Evolutionary conservation across 2,797 vertebrate genomes (phyloP).

Genomic region (Cetoscarus ocellatus): DNA sequence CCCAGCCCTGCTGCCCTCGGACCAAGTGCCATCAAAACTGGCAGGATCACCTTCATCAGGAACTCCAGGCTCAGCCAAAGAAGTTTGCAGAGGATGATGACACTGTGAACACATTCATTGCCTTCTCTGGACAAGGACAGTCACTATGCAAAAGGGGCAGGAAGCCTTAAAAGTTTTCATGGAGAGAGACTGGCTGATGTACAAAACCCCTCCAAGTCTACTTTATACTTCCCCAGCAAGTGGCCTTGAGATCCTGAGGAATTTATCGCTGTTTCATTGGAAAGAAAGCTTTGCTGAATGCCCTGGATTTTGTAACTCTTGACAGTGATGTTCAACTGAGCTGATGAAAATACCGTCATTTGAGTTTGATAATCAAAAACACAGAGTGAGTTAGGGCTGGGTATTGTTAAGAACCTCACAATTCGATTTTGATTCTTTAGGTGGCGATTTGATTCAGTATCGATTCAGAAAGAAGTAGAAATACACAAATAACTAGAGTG

Average conservation of each 20-base stretch:
- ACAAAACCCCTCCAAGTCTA: slow-evolving; percentile 15
- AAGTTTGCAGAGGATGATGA: slow-evolving; percentile 92
- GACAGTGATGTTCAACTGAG: slow-evolving; percentile 26
- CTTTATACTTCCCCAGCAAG: slow-evolving; percentile 36
- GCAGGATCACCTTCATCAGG: slow-evolving; percentile 97
- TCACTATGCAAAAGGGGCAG: slow-evolving; percentile 97
- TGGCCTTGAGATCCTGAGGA: slow-evolving; percentile 16
- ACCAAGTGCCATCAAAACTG: slow-evolving; percentile 94
- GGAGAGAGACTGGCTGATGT: slow-evolving; percentile 22
- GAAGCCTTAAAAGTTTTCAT: slow-evolving; percentile 87
- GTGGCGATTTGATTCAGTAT: no score
- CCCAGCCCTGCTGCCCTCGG: slow-evolving; percentile 93
- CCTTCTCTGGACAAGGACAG: slow-evolving; percentile 97
- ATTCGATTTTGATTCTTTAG: no score
- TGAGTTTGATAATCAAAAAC: slow-evolving; percentile 30
- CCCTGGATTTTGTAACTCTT: slow-evolving; percentile 29
- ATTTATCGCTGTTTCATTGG: slow-evolving; percentile 30
- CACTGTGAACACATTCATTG: slow-evolving; percentile 90
- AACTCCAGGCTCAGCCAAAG: slow-evolving; percentile 92
- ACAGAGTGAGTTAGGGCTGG: no score
- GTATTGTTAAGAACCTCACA: no score
- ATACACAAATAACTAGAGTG: no score
- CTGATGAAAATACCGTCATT: slow-evolving; percentile 3
- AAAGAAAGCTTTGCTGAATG: slow-evolving; percentile 41
- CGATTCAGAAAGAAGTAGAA: no score